Evolutionary conservation across 1,140 invertebrate genomes (phyloP), one percentile per base, ranked within the genome.

Genomic region (Argopecten irradians): DNA sequence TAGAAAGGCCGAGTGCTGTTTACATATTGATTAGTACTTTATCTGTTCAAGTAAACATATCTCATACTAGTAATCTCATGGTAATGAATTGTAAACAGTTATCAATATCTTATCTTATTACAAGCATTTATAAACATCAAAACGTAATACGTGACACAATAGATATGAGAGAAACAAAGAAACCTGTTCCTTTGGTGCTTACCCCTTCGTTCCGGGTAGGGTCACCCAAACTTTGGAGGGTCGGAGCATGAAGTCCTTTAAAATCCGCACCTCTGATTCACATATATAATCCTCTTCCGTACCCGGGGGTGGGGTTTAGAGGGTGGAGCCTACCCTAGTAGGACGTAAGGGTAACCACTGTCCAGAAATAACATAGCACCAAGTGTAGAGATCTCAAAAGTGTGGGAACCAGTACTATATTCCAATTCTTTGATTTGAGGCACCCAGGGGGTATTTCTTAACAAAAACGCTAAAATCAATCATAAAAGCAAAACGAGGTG

Each of bases 181-280:
- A 22, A 71, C 22, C n/a, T n/a, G n/a, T n/a, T n/a, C n/a, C n/a
- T n/a, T n/a, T n/a, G 5, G 1, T 71, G 55, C 55, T 71, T 71
- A 71, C 55, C 55, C 55, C 5, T 71, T 16, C 2, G n/a, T 28
- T 71, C 55, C 55, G 55, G 55, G 55, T n/a, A 71, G 19, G 5
- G 55, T n/a, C 55, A 71, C 55, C 55, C 55, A 71, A 71, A 71
- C 55, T n/a, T 71, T 71, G 55, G 55, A 71, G 11, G 55, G 55
- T 28, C 55, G 55, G 55, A 28, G 55, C 55, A 71, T 71, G n/a
- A n/a, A n/a, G n/a, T n/a, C n/a, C n/a, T 71, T 71, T n/a, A 16
- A 71, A 28, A 71, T 71, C n/a, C 55, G 28, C 14, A 71, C 22
- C 55, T 3, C 22, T 71, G 16, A 2, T 16, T 46, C 43, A 46